Percentiles rank a stretch among this genome's conserved stretches.
Evolutionary conservation across 2,888 invertebrate species (phyloP).

Genomic region (Ichneumoninae sp.): DNA sequence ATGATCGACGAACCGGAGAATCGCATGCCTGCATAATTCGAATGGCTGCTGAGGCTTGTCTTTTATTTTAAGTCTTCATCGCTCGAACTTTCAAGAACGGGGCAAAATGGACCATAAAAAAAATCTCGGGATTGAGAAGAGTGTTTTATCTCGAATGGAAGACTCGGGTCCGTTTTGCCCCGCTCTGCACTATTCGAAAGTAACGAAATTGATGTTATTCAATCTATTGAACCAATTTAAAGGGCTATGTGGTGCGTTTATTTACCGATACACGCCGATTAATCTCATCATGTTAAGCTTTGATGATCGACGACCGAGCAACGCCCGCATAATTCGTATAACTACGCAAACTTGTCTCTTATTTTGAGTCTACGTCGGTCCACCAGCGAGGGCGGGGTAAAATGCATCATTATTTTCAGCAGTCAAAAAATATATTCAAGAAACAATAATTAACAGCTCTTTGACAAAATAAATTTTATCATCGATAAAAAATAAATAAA

Average conservation of each 20-base stretch:
- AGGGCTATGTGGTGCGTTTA: too few relatives aligned
- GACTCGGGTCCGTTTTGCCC: not conserved
- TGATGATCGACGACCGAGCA: too few relatives aligned
- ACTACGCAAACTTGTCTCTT: not conserved
- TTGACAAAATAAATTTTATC: not conserved
- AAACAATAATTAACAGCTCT: not conserved
- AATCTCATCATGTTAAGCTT: too few relatives aligned
- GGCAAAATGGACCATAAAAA: too few relatives aligned
- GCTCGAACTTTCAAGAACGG: not conserved
- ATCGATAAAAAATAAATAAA: not conserved
- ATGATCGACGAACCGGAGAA: not conserved
- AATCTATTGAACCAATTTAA: too few relatives aligned
- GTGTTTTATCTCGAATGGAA: not conserved
- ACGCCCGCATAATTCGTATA: too few relatives aligned
- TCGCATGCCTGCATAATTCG: not conserved
- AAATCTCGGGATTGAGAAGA: too few relatives aligned
- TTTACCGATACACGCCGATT: too few relatives aligned
- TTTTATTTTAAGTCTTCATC: not conserved
- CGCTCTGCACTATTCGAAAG: too few relatives aligned
- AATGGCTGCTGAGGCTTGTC: not conserved
- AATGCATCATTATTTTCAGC: too few relatives aligned
- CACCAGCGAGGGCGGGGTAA: not conserved
- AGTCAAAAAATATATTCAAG: too few relatives aligned
- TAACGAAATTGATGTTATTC: too few relatives aligned
- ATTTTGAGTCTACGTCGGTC: not conserved